phyloP scores from a whole-genome alignment of 1,140 invertebrate genomes.

The Camponotus floridanus region DNA sequence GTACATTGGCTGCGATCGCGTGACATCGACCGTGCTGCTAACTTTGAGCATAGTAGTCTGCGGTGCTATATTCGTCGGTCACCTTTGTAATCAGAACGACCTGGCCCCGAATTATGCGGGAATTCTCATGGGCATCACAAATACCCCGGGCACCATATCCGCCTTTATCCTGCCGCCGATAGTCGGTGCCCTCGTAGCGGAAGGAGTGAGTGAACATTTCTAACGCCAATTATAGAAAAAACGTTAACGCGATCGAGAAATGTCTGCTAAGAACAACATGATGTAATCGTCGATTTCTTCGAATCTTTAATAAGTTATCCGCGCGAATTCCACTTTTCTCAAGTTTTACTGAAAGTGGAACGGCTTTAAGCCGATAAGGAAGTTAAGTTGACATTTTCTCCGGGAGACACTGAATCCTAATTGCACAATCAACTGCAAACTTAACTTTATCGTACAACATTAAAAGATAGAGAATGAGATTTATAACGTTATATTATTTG shows the following conservation, averaged over 20 bases:
- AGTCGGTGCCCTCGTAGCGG: constrained; percentile 91
- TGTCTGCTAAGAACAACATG: constrained; percentile 22
- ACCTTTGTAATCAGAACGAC: constrained; percentile 95
- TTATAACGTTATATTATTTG: constrained; percentile 14
- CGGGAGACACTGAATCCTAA: constrained; percentile 30
- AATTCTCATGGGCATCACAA: constrained; percentile 94
- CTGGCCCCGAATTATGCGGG: constrained; percentile 95
- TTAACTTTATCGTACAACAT: constrained; percentile 41
- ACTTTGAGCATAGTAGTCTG: constrained; percentile 90
- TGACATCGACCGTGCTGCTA: constrained; percentile 90
- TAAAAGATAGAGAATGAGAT: constrained; percentile 13
- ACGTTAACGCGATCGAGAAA: neutral
- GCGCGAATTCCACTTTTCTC: constrained; percentile 15
- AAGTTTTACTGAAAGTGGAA: constrained; percentile 47
- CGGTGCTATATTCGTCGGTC: constrained; percentile 95
- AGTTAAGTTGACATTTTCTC: constrained; percentile 35
- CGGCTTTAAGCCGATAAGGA: constrained; percentile 30
- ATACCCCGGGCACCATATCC: constrained; percentile 94
- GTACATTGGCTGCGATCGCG: constrained; percentile 89
- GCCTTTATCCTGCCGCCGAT: constrained; percentile 94
- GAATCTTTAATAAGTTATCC: constrained; percentile 39
- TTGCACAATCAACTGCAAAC: constrained; percentile 33
- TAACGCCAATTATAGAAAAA: neutral
- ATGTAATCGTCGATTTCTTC: constrained; percentile 19
- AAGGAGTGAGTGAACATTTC: constrained; percentile 88